Percentiles rank a stretch among this genome's conserved stretches.
Evolutionary conservation across 2,888 invertebrate species (phyloP).

Genomic region (Lepidocyrtinus sp.): DNA sequence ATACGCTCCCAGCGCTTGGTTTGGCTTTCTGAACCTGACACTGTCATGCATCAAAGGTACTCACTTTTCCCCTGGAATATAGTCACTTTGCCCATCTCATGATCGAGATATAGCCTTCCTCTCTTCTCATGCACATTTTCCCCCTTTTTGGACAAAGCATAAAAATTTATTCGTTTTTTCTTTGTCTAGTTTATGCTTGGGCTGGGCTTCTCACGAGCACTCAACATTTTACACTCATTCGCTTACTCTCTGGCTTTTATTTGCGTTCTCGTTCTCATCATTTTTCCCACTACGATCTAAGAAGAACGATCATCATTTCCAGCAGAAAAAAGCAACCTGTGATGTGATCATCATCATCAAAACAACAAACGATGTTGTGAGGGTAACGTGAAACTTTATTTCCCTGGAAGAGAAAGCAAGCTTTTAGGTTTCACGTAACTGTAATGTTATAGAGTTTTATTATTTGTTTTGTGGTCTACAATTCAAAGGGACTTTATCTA

Average conservation of each 20-base stretch:
- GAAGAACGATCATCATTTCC: background rate
- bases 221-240: background rate
- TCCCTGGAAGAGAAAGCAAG: background rate
- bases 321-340: background rate
- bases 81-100: background rate
- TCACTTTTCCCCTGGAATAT: background rate
- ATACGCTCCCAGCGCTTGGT: background rate
- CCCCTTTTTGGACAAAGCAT: background rate
- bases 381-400: background rate
- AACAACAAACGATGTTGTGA: background rate
- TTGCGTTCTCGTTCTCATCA: conserved; percentile 1
- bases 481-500: background rate
- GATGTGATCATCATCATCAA: background rate
- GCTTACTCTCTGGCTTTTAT: conserved; percentile 10
- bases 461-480: background rate
- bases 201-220: background rate
- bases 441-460: background rate
- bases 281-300: background rate
- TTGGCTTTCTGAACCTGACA: conserved; percentile 10
- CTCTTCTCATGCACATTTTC: background rate
- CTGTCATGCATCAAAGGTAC: conserved; percentile 10
- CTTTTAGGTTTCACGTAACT: background rate
- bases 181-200: background rate
- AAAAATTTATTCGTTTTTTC: conserved; percentile 1
- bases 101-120: background rate